Evolutionary conservation across 1,140 invertebrate species (phyloP).

Genomic region (Megalopta genalis): DNA sequence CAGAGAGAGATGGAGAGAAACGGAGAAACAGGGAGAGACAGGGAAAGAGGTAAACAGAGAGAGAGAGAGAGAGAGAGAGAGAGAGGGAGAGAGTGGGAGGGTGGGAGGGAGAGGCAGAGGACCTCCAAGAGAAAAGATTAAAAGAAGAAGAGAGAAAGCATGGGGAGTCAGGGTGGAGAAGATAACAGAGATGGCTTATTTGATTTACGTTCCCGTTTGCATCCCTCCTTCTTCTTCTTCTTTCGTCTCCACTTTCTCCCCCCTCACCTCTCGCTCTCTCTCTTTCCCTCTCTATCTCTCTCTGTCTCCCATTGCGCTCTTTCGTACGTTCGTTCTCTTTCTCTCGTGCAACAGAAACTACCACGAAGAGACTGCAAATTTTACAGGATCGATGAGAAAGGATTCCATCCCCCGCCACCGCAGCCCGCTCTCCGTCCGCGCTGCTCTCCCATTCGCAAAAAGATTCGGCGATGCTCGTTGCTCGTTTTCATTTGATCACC

Average conservation of each 20-base stretch:
- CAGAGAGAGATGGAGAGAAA: not conserved
- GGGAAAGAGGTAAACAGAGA: no score
- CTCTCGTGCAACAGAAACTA: constrained; percentile 14
- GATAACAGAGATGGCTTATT: constrained; percentile 52
- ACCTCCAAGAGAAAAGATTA: constrained; percentile 20
- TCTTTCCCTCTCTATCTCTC: not conserved
- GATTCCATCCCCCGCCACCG: not conserved
- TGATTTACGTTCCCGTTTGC: constrained; percentile 58
- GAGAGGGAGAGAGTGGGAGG: no score
- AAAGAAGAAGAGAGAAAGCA: not conserved
- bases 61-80: no score
- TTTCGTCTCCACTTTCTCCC: constrained; percentile 2
- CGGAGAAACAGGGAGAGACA: not conserved
- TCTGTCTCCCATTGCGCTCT: no score
- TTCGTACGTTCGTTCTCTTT: constrained; percentile 3
- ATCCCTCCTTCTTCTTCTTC: constrained; percentile 9
- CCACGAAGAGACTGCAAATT: constrained; percentile 36
- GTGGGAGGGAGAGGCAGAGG: not conserved
- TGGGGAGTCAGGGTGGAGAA: not conserved
- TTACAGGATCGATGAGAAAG: constrained; percentile 30
- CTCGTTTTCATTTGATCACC: not conserved
- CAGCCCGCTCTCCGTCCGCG: not conserved
- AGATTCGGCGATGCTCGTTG: constrained; percentile 2
- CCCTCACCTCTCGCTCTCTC: not conserved
- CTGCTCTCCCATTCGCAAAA: not conserved